Evolutionary conservation across 2,888 invertebrate genomes (phyloP).

Genomic region (Strigamia transsilvanica): DNA sequence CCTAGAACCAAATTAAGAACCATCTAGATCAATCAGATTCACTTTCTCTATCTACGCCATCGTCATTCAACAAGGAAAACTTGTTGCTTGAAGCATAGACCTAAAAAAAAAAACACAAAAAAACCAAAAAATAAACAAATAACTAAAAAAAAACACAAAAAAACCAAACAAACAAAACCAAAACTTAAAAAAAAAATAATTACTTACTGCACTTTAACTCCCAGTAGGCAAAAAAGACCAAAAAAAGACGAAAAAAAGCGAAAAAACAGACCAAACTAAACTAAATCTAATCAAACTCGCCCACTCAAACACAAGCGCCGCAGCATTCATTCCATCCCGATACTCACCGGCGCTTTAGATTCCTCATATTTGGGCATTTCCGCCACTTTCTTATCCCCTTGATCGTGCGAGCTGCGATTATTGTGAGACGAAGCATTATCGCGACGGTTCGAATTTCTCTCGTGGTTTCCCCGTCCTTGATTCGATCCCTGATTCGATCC

Average conservation of each 20-base stretch:
- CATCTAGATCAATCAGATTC: conserved; percentile 49
- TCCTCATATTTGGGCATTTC: conserved; percentile 73
- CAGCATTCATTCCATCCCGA: not conserved
- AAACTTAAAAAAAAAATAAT: conserved; percentile 10
- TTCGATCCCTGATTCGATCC: conserved; percentile 10
- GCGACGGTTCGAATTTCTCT: not conserved
- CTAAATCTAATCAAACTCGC: not conserved
- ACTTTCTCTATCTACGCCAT: conserved; percentile 64
- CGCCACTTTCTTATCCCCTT: conserved; percentile 57
- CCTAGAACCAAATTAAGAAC: not conserved
- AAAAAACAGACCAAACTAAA: not conserved
- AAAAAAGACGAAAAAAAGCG: not conserved
- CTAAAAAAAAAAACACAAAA: conserved; percentile 64
- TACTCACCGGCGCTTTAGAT: conserved; percentile 75
- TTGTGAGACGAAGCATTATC: conserved; percentile 1
- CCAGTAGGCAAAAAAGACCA: not conserved
- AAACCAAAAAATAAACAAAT: too few relatives aligned
- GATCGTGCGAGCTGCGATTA: conserved; percentile 61
- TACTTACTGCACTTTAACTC: conserved; percentile 42
- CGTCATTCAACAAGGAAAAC: conserved; percentile 76
- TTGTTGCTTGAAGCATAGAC: conserved; percentile 80
- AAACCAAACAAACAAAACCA: conserved; percentile 51
- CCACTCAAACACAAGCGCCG: not conserved
- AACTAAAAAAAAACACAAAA: conserved; percentile 56
- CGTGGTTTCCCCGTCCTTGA: conserved; percentile 48